phyloP scores from a whole-genome alignment of 2,888 invertebrate species.

The Timema podura region DNA sequence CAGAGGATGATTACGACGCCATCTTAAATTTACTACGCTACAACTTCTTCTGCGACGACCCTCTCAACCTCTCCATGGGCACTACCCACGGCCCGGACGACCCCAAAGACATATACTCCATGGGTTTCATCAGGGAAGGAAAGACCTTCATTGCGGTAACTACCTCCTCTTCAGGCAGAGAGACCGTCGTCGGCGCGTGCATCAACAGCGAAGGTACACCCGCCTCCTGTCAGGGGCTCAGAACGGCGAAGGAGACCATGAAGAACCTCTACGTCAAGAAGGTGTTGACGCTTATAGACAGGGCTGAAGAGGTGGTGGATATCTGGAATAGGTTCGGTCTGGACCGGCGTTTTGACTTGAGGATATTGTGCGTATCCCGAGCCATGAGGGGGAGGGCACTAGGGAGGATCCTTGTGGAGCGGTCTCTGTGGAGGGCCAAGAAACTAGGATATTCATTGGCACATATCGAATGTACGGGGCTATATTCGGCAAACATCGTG shows the following conservation, averaged over 20 bases:
- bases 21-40: constrained; percentile 15
- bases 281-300: background rate
- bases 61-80: constrained; percentile 15
- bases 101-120: constrained; percentile 7
- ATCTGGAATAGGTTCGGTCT: constrained; percentile 16
- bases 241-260: background rate
- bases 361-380: constrained; percentile 14
- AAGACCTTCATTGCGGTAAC: constrained; percentile 17
- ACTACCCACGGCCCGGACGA: background rate
- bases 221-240: background rate
- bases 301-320: constrained; percentile 13
- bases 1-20: constrained; percentile 6
- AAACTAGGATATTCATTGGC: constrained; percentile 10
- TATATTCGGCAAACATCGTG: constrained; percentile 8
- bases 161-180: background rate
- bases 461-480: constrained; percentile 18
- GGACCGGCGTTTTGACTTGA: constrained; percentile 17
- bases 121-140: constrained; percentile 15
- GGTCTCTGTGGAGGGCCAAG: constrained; percentile 17
- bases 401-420: constrained; percentile 18
- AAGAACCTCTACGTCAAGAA: background rate
- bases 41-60: constrained; percentile 16
- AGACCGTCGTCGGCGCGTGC: constrained; percentile 17
- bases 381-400: constrained; percentile 16
- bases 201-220: constrained; percentile 21